Base-by-base conservation (phyloP, 2,113 vertebrate genomes). In the Bufo bufo region DNA sequence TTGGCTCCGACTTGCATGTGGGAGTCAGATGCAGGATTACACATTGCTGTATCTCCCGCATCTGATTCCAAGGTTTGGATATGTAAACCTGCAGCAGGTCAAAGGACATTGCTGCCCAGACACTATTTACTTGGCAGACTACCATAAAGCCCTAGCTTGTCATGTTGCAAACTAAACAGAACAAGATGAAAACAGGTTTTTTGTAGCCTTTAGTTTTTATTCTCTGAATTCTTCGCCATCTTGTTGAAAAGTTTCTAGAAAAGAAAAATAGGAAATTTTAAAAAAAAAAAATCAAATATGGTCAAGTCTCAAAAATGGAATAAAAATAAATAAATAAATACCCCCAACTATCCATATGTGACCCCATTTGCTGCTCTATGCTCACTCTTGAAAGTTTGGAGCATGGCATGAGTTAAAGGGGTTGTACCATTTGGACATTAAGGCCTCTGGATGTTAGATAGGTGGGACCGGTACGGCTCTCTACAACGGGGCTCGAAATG, bases 161-260 rank as follows among this genome's bases (percentile, higher is more conserved):
- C 54, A 45, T 45, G 23, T 81, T 59, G 54, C 10, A 81, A 52
- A 69, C 11, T 52, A 54, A 84, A 71, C 65, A 84, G 45, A n/a
- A n/a, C 47, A 33, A 69, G n/a, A 54, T 52, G 43, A 33, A 84
- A 54, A 65, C 69, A 23, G 3, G 2, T 7, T 3, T 59, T 66
- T 19, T 23, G 6, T 11, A 3, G 81, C 47, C 52, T 75, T 50
- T 63, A 84, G 82, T 71, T 83, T 83, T 79, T 80, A 14, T 79
- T 87, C 17, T 93, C 95, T 91, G 93, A 92, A 89, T 94, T 94
- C 92, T 95, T 95, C 89, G 94, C 94, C 94, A 95, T 93, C 94
- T 96, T 96, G 93, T 94, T 94, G 94, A 95, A 93, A 93, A 94
- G 94, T 95, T 95, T 96, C 95, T 96, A 90, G 85, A 89, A 75